Base-by-base conservation (phyloP, 1,140 invertebrate species). In the Philopotamus ludificatus region DNA sequence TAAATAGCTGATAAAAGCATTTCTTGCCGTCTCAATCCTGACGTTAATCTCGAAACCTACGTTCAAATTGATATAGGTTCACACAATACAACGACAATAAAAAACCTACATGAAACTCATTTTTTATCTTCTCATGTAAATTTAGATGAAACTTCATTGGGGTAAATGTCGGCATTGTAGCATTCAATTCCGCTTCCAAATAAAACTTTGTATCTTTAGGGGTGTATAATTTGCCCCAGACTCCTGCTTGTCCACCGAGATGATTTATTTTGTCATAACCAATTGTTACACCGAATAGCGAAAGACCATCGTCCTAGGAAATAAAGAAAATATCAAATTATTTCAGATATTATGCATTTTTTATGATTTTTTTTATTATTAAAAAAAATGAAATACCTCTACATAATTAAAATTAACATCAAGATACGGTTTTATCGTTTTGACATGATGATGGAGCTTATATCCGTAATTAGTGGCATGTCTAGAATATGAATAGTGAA, bases 81-180 rank as follows among this genome's bases (percentile, higher is more conserved):
- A n/a, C n/a, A n/a, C n/a, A n/a, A n/a, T n/a, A n/a, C n/a, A n/a
- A n/a, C n/a, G n/a, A n/a, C n/a, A 18, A 50, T 47, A 10, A 64
- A 23, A 51, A 51, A 67, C 71, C 75, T 65, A 79, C 79, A 72
- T 80, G 77, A 65, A 71, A 80, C 51, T 81, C 77, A 63, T 77
- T 78, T 12, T 73, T 62, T 47, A 71, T 72, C 65, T 81, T 81
- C 63, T 81, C 79, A 25, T 78, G 75, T 12, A 80, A 63, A 62
- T 78, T 79, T 0, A 73, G 70, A 15, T 74, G 73, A 7, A 79
- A 61, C 1, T 67, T 69, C 47, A 75, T 73, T 1, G 77, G 77
- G 18, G 78, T 73, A 54, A 81, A 53, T 0, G 75, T 76, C 1
- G 79, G 79, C 23, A 81, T 63, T 0, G 79, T 79, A 53, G 77